Base-by-base conservation (phyloP, 2,888 invertebrate species). In the Rhingia rostrata region DNA sequence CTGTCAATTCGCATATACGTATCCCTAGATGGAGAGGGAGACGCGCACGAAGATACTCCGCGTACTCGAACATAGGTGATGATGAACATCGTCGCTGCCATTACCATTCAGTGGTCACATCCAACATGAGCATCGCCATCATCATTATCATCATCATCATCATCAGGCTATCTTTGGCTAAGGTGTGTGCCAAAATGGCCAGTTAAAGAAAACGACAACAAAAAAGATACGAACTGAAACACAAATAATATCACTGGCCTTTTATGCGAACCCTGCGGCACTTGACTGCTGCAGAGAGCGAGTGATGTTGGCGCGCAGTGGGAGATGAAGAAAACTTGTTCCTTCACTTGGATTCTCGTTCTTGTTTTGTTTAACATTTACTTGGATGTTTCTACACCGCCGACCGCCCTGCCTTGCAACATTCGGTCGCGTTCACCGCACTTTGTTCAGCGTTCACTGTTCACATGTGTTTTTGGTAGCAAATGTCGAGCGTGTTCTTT, bases 401-500 rank as follows among this genome's bases (percentile, higher is more conserved):
- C 41, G n/a, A 53, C 47, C 61, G 54, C 22, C 41, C 49, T 63
- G 41, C 66, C 41, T 43, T 60, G 4, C 12, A 39, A 32, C 51
- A 7, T 49, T 30, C 49, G 49, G 22, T 51, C 35, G 60, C 51
- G 69, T 22, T 22, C 22, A 22, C 1, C 22, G 22, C 22, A 22
- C 22, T 22, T 22, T 53, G 47, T 58, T 73, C 73, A 51, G 73
- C 58, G 45, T 84, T 74, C 56, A 60, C 49, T 80, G 84, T 84
- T 75, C 70, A 84, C 79, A 75, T 80, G 49, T 79, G 84, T 84
- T 83, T 83, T 83, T 78, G 78, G 83, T 78, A 83, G 83, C 83
- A 22, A 63, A 61, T 83, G 78, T 66, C 60, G 79, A 73, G 60
- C 60, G 60, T 70, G 74, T 74, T 74, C 79, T 70, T 79, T 74